Evolutionary conservation across 2,113 vertebrate genomes (phyloP), one percentile per base, ranked within the genome.

Genomic region (Megaceryle maxima): DNA sequence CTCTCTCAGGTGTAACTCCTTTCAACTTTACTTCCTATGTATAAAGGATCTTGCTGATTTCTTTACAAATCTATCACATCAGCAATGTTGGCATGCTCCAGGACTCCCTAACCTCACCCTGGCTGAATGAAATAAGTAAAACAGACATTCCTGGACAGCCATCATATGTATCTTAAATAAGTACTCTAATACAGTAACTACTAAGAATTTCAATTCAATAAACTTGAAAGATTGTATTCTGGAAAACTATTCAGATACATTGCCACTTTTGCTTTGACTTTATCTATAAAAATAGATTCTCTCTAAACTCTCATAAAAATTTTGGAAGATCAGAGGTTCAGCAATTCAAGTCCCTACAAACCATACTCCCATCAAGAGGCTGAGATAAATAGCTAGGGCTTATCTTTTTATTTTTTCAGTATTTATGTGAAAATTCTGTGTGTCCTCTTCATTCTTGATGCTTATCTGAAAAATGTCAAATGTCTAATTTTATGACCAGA

Each of bases 1-100:
- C 5, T 70, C 16, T 51, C 17, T 55, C n/a, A 62, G 35, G 14
- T 12, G 7, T 60, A 83, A 73, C 25, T 68, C 29, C 66, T 73
- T 88, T 60, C 59, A 79, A 11, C 12, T 60, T 67, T 35, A 78
- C 4, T 55, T 88, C 46, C 46, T 29, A 25, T 2, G 6, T 50
- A 62, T 16, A 68, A 56, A 48, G 10, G 13, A 33, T 62, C 35
- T 56, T 74, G 13, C 20, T 31, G 29, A 44, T 35, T 85, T 53
- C 62, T 41, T 53, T 70, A 51, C 10, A 75, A 25, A 90, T 5
- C 17, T 39, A 70, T 31, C 29, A 41, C 56, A 60, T 55, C 41
- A 48, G 21, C 39, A 74, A 55, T 10, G n/a, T 8, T 56, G 29
- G 39, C 2, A 3, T 1, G 0, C 35, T 62, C 39, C 18, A 48